Conservation (phyloP, 2,113 vertebrate genomes). For the Sakesphorus luctuosus region DNA sequence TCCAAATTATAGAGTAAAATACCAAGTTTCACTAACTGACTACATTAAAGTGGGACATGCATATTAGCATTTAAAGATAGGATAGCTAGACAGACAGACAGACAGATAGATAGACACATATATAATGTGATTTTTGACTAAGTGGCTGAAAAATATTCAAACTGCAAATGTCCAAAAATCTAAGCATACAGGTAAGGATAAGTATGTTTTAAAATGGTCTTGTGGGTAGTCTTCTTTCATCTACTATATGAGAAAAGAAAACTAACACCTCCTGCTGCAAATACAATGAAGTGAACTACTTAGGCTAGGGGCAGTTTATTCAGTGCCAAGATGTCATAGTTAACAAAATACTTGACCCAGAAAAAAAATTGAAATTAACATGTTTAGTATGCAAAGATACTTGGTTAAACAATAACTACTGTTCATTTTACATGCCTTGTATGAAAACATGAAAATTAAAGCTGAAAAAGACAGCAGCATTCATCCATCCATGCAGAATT, state of each 20-base stretch:
- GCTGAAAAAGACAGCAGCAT: neutral
- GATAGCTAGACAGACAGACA: neutral
- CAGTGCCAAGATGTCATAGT: neutral
- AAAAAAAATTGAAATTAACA: slow-evolving; percentile 14
- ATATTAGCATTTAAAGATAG: neutral
- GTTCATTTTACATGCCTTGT: neutral
- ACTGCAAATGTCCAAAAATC: neutral
- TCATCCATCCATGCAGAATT: neutral
- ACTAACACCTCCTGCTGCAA: neutral
- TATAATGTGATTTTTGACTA: neutral
- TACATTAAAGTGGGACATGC: neutral
- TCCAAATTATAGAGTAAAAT: neutral
- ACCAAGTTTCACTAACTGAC: neutral
- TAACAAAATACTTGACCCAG: neutral
- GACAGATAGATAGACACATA: neutral
- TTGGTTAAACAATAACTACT: slow-evolving; percentile 24
- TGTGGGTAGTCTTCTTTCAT: neutral
- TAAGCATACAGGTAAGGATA: neutral
- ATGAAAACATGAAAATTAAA: slow-evolving; percentile 23
- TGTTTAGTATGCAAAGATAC: slow-evolving; percentile 11
- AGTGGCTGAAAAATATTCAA: neutral
- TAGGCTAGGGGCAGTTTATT: neutral
- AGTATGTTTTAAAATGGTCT: neutral
- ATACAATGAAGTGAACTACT: neutral
- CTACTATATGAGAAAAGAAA: neutral